phyloP scores from a whole-genome alignment of 2,797 vertebrate species.

The Gadopsis marmoratus region DNA sequence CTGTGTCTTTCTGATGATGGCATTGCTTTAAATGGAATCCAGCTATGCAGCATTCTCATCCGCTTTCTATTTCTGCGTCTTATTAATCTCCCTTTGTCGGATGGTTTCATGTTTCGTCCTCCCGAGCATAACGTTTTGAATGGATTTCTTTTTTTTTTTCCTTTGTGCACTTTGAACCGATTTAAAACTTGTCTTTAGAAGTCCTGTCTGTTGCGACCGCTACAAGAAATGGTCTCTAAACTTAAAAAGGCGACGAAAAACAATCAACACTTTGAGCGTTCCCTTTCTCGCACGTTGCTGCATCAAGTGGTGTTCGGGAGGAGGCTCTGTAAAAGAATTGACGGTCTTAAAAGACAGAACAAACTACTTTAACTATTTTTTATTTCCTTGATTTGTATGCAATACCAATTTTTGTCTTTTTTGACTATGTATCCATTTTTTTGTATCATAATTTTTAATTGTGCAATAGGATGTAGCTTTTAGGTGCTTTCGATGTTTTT shows the following conservation, averaged over 20 bases:
- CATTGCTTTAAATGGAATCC: slow-evolving; percentile 96
- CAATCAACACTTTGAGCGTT: slow-evolving; percentile 70
- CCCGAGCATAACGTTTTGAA: slow-evolving; percentile 49
- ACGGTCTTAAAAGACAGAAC: slow-evolving; percentile 91
- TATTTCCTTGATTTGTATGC: slow-evolving; percentile 80
- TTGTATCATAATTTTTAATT: slow-evolving; percentile 90
- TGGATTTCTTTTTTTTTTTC: slow-evolving; percentile 25
- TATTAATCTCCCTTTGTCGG: slow-evolving; percentile 74
- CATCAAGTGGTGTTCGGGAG: slow-evolving; percentile 38
- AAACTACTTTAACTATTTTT: slow-evolving; percentile 84
- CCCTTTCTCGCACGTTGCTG: slow-evolving; percentile 39
- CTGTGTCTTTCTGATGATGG: slow-evolving; percentile 82
- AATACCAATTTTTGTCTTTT: slow-evolving; percentile 78
- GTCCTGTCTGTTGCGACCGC: slow-evolving; percentile 87
- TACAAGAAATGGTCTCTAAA: slow-evolving; percentile 90
- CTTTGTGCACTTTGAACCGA: slow-evolving; percentile 75
- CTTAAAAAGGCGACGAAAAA: slow-evolving; percentile 63
- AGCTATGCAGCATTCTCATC: slow-evolving; percentile 94
- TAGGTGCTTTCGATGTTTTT: slow-evolving; percentile 84
- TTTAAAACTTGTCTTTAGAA: slow-evolving; percentile 82
- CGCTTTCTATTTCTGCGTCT: slow-evolving; percentile 61
- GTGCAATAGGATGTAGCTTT: slow-evolving; percentile 96
- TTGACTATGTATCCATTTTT: slow-evolving; percentile 83
- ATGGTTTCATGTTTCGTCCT: slow-evolving; percentile 56
- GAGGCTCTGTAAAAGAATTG: slow-evolving; percentile 70